These are phyloP conservation scores for Drosophila pruinosa DNA, from an alignment of 1,140 invertebrate genomes.

Conservation along the genomic window DNA sequence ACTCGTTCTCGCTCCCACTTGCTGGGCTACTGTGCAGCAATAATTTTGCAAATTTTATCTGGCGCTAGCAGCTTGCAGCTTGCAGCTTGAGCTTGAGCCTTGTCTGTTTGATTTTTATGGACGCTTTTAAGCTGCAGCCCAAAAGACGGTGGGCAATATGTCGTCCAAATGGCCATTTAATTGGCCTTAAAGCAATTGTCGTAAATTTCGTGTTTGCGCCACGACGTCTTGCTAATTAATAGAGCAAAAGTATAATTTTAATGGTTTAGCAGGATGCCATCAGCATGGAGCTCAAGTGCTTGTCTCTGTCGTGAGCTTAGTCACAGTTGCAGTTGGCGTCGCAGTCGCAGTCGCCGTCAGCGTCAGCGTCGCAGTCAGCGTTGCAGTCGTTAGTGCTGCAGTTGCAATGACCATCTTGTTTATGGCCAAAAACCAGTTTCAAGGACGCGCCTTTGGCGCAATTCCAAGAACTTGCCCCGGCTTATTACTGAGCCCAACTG, in stretches of 20 bases:
- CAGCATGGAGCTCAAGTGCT: neutral
- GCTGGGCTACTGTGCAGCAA: conserved; percentile 45
- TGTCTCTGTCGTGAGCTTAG: neutral
- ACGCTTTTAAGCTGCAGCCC: conserved; percentile 47
- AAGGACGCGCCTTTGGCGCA: conserved; percentile 64
- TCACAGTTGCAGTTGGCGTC: neutral
- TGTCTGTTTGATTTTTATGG: conserved; percentile 62
- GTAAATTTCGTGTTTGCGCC: conserved; percentile 53
- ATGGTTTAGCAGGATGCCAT: conserved; percentile 35
- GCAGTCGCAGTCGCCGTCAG: conserved; percentile 13
- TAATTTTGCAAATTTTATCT: conserved; percentile 62
- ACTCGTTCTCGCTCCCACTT: neutral
- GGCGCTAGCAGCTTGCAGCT: too few species aligned
- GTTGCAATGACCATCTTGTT: conserved; percentile 53
- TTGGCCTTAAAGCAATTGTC: conserved; percentile 40
- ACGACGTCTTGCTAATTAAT: conserved; percentile 60
- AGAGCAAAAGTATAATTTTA: conserved; percentile 64
- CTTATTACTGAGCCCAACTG: conserved; percentile 41
- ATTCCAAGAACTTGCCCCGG: conserved; percentile 63
- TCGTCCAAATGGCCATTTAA: conserved; percentile 60
- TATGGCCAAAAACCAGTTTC: conserved; percentile 68
- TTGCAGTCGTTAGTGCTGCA: neutral
- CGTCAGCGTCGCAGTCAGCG: neutral
- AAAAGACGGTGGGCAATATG: conserved; percentile 35
- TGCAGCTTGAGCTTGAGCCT: too few species aligned